Conservation (phyloP, 1,140 invertebrate genomes). For the Brachionus asplanchnoidis region DNA sequence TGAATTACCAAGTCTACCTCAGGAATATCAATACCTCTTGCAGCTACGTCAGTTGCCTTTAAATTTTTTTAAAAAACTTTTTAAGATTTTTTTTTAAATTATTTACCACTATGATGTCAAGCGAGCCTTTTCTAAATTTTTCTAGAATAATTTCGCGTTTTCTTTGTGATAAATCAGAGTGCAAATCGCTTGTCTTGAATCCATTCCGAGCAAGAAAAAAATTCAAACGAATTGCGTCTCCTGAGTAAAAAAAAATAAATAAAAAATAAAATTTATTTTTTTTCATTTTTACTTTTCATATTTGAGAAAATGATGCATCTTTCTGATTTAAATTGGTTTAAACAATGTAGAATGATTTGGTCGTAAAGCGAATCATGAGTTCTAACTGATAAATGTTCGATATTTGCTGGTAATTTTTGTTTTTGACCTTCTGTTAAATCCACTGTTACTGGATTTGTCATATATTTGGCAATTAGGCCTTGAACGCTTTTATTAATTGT, state of each 20-base stretch:
- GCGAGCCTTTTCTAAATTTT: conserved; percentile 17
- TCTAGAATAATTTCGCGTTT: conserved; percentile 1
- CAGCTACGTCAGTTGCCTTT: conserved; percentile 61
- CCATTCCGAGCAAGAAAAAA: background rate
- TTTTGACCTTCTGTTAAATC: conserved; percentile 34
- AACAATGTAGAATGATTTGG: conserved; percentile 11
- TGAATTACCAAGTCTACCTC: conserved; percentile 72
- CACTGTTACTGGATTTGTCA: conserved; percentile 21
- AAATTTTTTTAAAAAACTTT: conserved; percentile 44
- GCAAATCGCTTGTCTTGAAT: background rate
- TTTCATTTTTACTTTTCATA: background rate
- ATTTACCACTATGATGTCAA: background rate
- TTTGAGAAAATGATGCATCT: conserved; percentile 33
- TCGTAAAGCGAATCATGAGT: background rate
- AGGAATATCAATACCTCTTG: conserved; percentile 56
- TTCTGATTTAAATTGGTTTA: background rate
- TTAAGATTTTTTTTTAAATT: no score
- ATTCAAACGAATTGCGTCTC: conserved; percentile 16
- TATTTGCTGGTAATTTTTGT: conserved; percentile 22
- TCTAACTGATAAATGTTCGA: conserved; percentile 10
- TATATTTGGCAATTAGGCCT: conserved; percentile 22
- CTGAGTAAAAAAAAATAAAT: background rate
- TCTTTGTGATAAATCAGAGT: conserved; percentile 16
- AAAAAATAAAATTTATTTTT: background rate
- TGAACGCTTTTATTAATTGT: conserved; percentile 40